Conservation (phyloP, 2,888 invertebrate species). For the Priocnemis perturbator region DNA sequence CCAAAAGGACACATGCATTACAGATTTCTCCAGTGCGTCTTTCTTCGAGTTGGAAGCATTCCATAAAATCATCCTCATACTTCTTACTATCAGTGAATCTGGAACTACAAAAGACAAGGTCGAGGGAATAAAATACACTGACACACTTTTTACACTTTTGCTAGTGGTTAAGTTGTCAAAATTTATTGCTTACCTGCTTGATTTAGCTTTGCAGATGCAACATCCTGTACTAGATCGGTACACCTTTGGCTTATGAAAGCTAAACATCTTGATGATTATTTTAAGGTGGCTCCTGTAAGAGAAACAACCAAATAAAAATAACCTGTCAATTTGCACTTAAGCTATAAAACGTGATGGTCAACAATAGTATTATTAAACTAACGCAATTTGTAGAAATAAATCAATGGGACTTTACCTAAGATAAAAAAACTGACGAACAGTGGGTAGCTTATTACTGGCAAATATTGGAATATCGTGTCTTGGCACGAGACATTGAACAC, state of each 20-base stretch:
- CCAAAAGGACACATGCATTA: conserved; percentile 89
- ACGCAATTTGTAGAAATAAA: background rate
- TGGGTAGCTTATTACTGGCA: conserved; percentile 7
- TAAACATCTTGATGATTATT: conserved; percentile 81
- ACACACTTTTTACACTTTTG: conserved; percentile 11
- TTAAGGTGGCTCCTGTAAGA: conserved; percentile 53
- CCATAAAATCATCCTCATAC: conserved; percentile 87
- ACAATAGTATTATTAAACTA: background rate
- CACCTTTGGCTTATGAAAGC: conserved; percentile 91
- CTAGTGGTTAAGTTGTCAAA: background rate
- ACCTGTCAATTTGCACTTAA: background rate
- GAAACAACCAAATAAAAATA: background rate
- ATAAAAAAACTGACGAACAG: conserved; percentile 30
- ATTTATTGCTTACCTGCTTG: conserved; percentile 80
- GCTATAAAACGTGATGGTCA: background rate
- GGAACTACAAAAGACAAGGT: conserved; percentile 78
- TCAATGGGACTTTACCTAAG: conserved; percentile 25
- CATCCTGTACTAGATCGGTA: conserved; percentile 89
- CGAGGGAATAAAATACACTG: conserved; percentile 15
- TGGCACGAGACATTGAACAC: conserved; percentile 28
- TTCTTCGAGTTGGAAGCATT: conserved; percentile 85
- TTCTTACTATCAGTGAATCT: conserved; percentile 90
- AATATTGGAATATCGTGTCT: conserved; percentile 28
- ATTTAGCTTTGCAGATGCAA: conserved; percentile 92
- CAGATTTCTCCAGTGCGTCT: conserved; percentile 89